A percentile compares a stretch with the other conserved stretches of the same genome.
These are phyloP conservation scores for Elmis aenea DNA, from an alignment of 2,888 invertebrate species.

Conservation along the genomic window DNA sequence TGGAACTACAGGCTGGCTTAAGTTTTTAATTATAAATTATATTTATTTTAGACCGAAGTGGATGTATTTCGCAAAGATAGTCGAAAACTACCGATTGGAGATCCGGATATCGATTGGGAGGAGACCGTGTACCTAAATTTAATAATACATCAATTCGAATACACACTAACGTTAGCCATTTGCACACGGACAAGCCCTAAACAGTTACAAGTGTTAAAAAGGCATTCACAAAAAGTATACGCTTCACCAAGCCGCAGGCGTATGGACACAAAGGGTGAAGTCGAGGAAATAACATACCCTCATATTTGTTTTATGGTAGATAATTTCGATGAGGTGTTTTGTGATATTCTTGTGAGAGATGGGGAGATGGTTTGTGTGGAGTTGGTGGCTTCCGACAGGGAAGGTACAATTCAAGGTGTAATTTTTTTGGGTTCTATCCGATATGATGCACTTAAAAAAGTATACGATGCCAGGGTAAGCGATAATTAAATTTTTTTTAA, in stretches of 20 bases:
- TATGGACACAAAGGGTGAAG: slow-evolving; percentile 98
- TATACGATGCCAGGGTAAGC: slow-evolving; percentile 90
- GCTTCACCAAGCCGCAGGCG: slow-evolving; percentile 94
- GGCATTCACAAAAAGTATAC: slow-evolving; percentile 91
- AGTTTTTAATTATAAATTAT: too few relatives aligned
- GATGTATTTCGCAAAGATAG: slow-evolving; percentile 98
- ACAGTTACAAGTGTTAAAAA: slow-evolving; percentile 90
- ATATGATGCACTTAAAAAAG: slow-evolving; percentile 94
- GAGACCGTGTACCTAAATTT: slow-evolving; percentile 98
- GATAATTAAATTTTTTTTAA: background rate
- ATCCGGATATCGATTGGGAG: slow-evolving; percentile 97
- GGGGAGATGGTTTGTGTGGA: slow-evolving; percentile 99
- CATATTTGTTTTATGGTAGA: slow-evolving; percentile 99
- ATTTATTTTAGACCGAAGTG: slow-evolving; percentile 83
- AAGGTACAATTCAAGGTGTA: slow-evolving; percentile 82
- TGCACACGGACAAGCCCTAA: slow-evolving; percentile 97
- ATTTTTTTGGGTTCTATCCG: slow-evolving; percentile 96
- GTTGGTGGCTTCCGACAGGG: slow-evolving; percentile 86
- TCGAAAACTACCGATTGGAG: slow-evolving; percentile 91
- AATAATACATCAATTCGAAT: slow-evolving; percentile 97
- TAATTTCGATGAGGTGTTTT: slow-evolving; percentile 98
- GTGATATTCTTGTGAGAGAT: slow-evolving; percentile 94
- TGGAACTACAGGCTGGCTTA: too few relatives aligned
- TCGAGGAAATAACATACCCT: slow-evolving; percentile 98
- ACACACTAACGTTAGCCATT: slow-evolving; percentile 93